Conservation (phyloP, 92 coral and sea anemone species). For the Parazoanthus swiftii region DNA sequence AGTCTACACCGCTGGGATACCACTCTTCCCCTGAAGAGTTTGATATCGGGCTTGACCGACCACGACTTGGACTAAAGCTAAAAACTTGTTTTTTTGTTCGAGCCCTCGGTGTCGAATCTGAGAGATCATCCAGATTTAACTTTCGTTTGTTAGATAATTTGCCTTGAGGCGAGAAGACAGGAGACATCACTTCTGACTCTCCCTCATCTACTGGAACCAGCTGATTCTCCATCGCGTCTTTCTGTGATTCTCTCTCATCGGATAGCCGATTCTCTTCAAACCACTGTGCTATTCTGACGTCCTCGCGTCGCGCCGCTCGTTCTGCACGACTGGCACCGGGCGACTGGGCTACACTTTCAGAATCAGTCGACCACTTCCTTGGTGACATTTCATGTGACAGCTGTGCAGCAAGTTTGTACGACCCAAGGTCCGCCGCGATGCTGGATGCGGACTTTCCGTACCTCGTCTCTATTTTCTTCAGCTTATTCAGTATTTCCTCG, state of each 20-base stretch:
- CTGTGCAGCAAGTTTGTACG: constrained; percentile 29
- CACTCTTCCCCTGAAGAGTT: constrained; percentile 30
- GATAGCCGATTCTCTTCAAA: not conserved
- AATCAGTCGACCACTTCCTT: not conserved
- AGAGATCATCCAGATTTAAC: not conserved
- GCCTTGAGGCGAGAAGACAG: not conserved
- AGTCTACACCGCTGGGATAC: constrained; percentile 1
- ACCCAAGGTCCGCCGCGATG: constrained; percentile 30
- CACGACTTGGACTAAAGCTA: constrained; percentile 1
- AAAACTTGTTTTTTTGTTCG: not conserved
- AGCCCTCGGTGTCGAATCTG: not conserved
- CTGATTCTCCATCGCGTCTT: not conserved
- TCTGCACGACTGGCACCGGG: constrained; percentile 11
- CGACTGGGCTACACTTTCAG: not conserved
- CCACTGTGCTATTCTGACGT: constrained; percentile 25
- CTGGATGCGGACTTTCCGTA: constrained; percentile 24
- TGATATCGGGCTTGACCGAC: constrained; percentile 7
- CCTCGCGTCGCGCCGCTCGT: constrained; percentile 31
- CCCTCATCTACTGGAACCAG: not conserved
- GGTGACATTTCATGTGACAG: constrained; percentile 3
- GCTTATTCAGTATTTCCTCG: not conserved
- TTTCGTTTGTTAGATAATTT: not conserved
- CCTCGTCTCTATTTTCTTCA: constrained; percentile 32
- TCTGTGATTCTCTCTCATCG: not conserved
- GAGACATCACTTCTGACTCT: not conserved